A percentile compares a stretch with the other conserved stretches of the same genome.
These are phyloP conservation scores for Leistus spinibarbis DNA, from an alignment of 2,888 invertebrate species.

Conservation along the genomic window DNA sequence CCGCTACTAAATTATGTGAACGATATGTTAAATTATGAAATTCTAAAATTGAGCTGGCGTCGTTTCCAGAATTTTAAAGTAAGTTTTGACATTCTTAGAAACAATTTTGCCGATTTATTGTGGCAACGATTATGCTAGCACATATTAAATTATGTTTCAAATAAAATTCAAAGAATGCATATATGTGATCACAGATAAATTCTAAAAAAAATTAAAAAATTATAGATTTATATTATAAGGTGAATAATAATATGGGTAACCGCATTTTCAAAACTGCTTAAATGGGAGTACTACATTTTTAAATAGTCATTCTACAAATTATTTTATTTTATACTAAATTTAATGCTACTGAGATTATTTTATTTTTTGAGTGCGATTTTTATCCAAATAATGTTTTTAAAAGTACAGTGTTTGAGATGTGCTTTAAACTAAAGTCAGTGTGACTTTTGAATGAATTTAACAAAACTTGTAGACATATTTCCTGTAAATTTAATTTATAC, in stretches of 20 bases:
- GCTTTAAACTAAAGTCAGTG: too few relatives aligned
- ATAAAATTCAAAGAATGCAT: conserved; percentile 21
- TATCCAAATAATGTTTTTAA: too few relatives aligned
- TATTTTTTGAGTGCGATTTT: too few relatives aligned
- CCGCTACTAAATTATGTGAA: too few relatives aligned
- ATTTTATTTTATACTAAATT: too few relatives aligned
- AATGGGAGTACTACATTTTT: neutral
- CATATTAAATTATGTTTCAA: conserved; percentile 7
- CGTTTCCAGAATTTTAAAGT: conserved; percentile 14
- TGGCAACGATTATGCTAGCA: conserved; percentile 4
- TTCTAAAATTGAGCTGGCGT: neutral
- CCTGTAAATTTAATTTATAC: too few relatives aligned
- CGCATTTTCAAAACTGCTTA: neutral
- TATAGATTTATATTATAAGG: conserved; percentile 8
- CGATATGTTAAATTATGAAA: too few relatives aligned
- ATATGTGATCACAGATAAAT: conserved; percentile 35
- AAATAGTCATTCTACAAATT: neutral
- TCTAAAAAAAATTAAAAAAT: conserved; percentile 17
- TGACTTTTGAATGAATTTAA: too few relatives aligned
- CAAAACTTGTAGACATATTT: too few relatives aligned
- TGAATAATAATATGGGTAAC: neutral
- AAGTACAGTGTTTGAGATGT: too few relatives aligned
- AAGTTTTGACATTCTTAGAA: conserved; percentile 21
- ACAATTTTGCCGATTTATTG: neutral
- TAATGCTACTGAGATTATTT: too few relatives aligned